A percentile compares a stretch with the other conserved stretches of the same genome.
These are phyloP conservation scores for Hydrophis major DNA, from an alignment of 2,797 vertebrate genomes.

Conservation along the genomic window DNA sequence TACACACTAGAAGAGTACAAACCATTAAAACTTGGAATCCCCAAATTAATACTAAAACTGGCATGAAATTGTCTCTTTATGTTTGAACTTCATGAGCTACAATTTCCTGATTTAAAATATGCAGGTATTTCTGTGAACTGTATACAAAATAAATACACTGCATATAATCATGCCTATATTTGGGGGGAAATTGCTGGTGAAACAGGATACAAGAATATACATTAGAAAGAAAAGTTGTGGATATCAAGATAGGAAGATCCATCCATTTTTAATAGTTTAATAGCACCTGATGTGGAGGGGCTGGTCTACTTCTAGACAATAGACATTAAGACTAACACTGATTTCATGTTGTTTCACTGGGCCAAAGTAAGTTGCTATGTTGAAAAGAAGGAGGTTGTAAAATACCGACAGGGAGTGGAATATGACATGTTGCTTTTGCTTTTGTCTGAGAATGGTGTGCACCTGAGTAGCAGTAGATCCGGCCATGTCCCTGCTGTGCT, in stretches of 20 bases:
- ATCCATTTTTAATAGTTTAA: neutral
- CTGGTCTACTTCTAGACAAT: neutral
- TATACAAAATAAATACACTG: neutral
- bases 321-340: neutral
- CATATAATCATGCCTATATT: neutral
- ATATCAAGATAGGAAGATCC: neutral
- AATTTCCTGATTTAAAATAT: neutral
- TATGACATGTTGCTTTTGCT: neutral
- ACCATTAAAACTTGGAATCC: neutral
- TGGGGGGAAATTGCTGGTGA: neutral
- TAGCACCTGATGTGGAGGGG: neutral
- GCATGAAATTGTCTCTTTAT: neutral
- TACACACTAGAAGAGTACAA: neutral
- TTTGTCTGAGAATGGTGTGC: neutral
- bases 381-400: neutral
- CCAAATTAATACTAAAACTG: neutral
- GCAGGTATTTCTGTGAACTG: neutral
- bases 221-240: neutral
- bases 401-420: neutral
- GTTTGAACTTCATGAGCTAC: neutral
- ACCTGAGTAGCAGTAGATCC: neutral
- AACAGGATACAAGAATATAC: neutral
- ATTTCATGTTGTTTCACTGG: neutral
- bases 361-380: neutral
- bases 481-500: neutral